A percentile compares a stretch with the other conserved stretches of the same genome.
Evolutionary conservation across 2,113 vertebrate species (phyloP).

Genomic region (Dicrurus megarhynchus): DNA sequence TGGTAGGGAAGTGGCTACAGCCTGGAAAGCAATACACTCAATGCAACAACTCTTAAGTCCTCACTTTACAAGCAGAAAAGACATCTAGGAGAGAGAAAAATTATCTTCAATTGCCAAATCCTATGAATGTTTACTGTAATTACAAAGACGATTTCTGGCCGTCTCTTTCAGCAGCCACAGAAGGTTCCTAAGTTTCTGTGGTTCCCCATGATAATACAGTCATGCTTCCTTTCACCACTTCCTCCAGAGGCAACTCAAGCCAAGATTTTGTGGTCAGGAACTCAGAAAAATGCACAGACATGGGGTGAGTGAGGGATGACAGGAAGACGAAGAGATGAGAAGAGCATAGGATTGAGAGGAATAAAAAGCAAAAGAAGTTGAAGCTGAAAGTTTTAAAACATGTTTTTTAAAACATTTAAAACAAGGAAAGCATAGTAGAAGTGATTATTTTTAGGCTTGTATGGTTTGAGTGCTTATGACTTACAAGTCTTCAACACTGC

Average conservation of each 20-base stretch:
- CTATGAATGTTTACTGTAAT: background rate
- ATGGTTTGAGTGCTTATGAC: background rate
- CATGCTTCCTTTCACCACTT: background rate
- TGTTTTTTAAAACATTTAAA: too few species aligned
- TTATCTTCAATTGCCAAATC: background rate
- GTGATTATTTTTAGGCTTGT: background rate
- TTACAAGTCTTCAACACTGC: background rate
- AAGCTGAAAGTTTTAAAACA: background rate
- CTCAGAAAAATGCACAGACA: background rate
- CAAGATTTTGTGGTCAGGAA: background rate
- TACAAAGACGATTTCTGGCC: background rate
- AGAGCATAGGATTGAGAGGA: background rate
- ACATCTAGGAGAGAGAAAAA: background rate
- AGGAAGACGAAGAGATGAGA: background rate
- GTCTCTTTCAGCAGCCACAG: background rate
- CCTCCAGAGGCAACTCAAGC: background rate
- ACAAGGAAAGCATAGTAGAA: background rate
- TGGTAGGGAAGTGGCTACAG: background rate
- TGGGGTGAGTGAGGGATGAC: background rate
- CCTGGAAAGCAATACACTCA: background rate
- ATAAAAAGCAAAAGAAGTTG: background rate
- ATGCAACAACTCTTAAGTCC: background rate
- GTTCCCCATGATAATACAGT: background rate
- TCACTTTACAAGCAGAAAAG: background rate
- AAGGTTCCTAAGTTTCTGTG: background rate